Evolutionary conservation across 2,888 invertebrate species (phyloP), one percentile per base, ranked within the genome.

Genomic region (Seira sanloemensis): DNA sequence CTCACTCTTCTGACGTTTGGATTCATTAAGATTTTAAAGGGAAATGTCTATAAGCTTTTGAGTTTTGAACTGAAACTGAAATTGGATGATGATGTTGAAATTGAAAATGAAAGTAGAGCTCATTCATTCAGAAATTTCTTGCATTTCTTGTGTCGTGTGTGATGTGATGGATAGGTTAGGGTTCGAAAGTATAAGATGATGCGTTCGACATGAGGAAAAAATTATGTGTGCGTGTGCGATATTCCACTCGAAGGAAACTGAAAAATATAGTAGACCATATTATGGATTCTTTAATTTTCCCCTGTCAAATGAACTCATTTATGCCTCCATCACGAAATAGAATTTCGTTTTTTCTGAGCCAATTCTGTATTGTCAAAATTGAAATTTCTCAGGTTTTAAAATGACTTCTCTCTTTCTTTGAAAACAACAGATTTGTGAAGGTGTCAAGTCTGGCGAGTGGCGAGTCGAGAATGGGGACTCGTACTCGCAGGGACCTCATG

Each of bases 401-500:
- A 62, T 62, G 62, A n/a, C n/a, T n/a, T n/a, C n/a, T 21, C 12
- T 21, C 21, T 62, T 62, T 21, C 4, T 23, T 62, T 62, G 62
- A 2, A 50, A 50, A 1, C n/a, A 91, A 50, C 90, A 97, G 97
- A 97, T 97, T 90, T 97, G 97, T 90, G 96, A 97, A 92, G 94
- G 94, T 79, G 92, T 97, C 0, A 93, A 94, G 75, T 94, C 93
- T 50, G 95, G 95, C 25, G 94, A 94, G 0, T 98, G 97, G 97
- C 94, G 94, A 19, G 95, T 97, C 5, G 94, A 95, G 88, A 94
- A 96, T 86, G 96, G 96, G 0, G 95, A 96, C 91, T 93, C 95
- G 0, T 93, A 94, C 26, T 95, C 95, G 0, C 95, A 97, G 95
- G 97, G 97, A 0, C 98, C 98, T 0, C 97, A 97, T 90, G 97